Conservation (phyloP, 2,113 vertebrate genomes). For the Seriola aureovittata region DNA sequence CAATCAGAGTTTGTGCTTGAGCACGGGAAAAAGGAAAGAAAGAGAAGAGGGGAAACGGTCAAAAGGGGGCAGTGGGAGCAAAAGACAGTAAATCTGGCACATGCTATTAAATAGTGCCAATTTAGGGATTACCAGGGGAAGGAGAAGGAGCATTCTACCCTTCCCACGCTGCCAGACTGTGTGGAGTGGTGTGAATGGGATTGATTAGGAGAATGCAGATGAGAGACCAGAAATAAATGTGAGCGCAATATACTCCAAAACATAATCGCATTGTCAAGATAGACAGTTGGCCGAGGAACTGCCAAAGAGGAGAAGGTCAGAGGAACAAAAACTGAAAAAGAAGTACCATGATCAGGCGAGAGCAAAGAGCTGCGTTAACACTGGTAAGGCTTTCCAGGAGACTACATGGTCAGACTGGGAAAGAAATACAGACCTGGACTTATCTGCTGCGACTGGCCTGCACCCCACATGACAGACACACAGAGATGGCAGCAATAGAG, state of each 20-base stretch:
- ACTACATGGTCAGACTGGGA: too few species aligned
- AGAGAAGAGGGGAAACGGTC: background rate
- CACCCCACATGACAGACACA: too few species aligned
- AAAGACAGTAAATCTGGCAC: background rate
- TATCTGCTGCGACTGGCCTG: too few species aligned
- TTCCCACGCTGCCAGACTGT: background rate
- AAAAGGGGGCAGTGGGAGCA: background rate
- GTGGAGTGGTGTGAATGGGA: too few species aligned
- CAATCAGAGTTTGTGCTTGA: too few species aligned
- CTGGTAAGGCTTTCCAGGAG: too few species aligned
- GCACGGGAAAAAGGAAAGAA: background rate
- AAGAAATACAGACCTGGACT: too few species aligned
- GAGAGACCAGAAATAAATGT: too few species aligned
- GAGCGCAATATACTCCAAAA: background rate
- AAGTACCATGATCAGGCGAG: background rate
- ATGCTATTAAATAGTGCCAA: background rate
- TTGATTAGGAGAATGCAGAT: background rate
- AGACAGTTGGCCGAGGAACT: background rate
- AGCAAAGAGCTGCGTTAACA: background rate
- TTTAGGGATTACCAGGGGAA: background rate
- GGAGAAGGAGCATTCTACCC: background rate
- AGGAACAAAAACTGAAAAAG: background rate
- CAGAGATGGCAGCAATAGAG: too few species aligned
- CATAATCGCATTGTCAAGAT: background rate
- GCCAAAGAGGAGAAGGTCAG: background rate